Evolutionary conservation across 2,113 vertebrate species (phyloP).

Genomic region (Phalacrocorax pelagicus): DNA sequence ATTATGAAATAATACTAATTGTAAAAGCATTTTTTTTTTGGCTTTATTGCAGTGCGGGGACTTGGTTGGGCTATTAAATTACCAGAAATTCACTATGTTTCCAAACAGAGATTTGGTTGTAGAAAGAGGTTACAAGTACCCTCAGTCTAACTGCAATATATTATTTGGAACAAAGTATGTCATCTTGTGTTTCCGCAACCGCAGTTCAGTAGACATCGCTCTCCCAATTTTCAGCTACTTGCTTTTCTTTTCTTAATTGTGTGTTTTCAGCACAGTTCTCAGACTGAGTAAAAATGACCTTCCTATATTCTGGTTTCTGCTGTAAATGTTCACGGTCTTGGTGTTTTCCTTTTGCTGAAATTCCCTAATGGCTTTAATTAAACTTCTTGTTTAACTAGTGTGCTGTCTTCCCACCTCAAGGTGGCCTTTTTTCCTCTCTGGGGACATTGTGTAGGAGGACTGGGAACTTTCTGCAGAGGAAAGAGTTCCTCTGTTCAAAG

Average conservation of each 20-base stretch:
- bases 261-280: neutral
- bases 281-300: neutral
- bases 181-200: neutral
- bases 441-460: neutral
- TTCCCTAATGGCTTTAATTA: neutral
- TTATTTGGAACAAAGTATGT: neutral
- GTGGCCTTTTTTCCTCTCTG: neutral
- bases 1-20: constrained; percentile 24
- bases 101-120: neutral
- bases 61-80: neutral
- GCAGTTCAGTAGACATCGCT: neutral
- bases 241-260: neutral
- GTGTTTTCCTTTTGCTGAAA: neutral
- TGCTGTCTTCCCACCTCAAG: neutral
- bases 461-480: neutral
- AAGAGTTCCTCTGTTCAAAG: neutral
- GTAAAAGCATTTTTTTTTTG: constrained; percentile 12
- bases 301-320: neutral
- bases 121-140: neutral
- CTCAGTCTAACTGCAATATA: neutral
- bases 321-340: neutral
- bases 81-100: neutral
- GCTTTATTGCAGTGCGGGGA: neutral
- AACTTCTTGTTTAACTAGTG: neutral
- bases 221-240: neutral